These are phyloP conservation scores for Ibidorhyncha struthersii DNA, from an alignment of 2,113 vertebrate species.

Conservation along the genomic window DNA sequence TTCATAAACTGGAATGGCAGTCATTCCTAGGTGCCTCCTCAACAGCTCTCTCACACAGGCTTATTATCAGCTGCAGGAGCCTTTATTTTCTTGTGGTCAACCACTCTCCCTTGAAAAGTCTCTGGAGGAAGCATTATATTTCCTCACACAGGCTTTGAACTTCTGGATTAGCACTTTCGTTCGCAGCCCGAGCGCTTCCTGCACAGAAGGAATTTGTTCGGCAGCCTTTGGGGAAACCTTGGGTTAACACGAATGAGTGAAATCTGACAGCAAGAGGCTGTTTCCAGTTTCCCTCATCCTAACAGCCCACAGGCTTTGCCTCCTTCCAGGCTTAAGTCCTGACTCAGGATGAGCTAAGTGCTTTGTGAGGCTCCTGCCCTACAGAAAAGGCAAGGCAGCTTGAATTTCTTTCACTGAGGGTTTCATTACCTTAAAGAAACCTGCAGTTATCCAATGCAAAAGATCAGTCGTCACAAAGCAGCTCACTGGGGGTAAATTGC, in stretches of 20 bases:
- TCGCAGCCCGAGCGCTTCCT: neutral
- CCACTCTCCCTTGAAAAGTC: slow-evolving; percentile 10
- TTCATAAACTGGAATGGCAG: neutral
- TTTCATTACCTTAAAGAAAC: neutral
- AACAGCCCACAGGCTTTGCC: neutral
- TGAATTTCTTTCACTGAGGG: neutral
- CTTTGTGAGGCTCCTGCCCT: neutral
- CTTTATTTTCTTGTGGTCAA: slow-evolving; percentile 54
- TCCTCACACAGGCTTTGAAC: slow-evolving; percentile 30
- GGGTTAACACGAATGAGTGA: neutral
- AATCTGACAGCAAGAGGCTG: neutral
- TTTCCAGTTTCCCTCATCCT: neutral
- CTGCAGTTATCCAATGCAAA: neutral
- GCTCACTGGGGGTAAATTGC: neutral
- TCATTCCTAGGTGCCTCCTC: neutral
- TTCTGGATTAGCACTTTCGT: neutral
- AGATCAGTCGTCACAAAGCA: neutral
- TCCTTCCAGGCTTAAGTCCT: neutral
- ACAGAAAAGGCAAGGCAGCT: neutral
- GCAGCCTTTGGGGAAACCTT: neutral
- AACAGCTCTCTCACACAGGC: neutral
- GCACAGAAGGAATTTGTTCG: neutral
- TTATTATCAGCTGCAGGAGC: neutral
- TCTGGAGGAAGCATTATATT: slow-evolving; percentile 45
- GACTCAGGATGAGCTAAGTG: neutral